Evolutionary conservation across 2,888 invertebrate species (phyloP).

Genomic region (Drosophila prostipennis): DNA sequence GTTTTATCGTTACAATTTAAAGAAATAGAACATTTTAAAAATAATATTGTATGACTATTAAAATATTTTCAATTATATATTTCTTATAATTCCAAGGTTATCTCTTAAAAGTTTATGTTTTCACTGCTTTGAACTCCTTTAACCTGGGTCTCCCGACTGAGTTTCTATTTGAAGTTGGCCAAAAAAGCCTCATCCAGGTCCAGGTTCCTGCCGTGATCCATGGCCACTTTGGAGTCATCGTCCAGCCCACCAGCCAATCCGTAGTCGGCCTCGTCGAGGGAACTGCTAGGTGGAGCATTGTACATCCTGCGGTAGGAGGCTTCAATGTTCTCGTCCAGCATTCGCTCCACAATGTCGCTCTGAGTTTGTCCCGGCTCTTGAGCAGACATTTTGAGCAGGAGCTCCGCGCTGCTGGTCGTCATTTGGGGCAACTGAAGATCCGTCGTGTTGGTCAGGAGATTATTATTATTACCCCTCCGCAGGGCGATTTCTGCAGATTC

Average conservation of each 20-base stretch:
- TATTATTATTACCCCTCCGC: slow-evolving; percentile 10
- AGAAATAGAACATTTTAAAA: too few species aligned
- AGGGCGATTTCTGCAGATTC: slow-evolving; percentile 73
- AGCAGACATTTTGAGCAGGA: slow-evolving; percentile 14
- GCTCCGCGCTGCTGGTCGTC: slow-evolving; percentile 18
- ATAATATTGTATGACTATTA: too few species aligned
- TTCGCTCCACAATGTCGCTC: slow-evolving; percentile 75
- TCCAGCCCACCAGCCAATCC: slow-evolving; percentile 62
- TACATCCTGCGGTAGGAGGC: slow-evolving; percentile 81
- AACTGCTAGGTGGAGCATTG: slow-evolving; percentile 39
- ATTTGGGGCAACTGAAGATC: background rate
- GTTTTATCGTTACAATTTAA: background rate
- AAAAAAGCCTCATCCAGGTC: slow-evolving; percentile 42
- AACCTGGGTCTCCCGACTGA: too few species aligned
- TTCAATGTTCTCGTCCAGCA: slow-evolving; percentile 81
- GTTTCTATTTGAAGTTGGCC: slow-evolving; percentile 11
- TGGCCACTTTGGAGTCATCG: slow-evolving; percentile 77
- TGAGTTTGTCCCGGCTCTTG: slow-evolving; percentile 14
- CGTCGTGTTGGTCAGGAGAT: background rate
- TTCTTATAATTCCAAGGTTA: too few species aligned
- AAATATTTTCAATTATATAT: too few species aligned
- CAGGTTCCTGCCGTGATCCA: slow-evolving; percentile 51
- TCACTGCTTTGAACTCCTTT: too few species aligned
- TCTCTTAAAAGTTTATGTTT: too few species aligned
- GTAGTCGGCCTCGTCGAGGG: slow-evolving; percentile 24